phyloP scores from a whole-genome alignment of 2,888 invertebrate species.

The Panzeria rudis region DNA sequence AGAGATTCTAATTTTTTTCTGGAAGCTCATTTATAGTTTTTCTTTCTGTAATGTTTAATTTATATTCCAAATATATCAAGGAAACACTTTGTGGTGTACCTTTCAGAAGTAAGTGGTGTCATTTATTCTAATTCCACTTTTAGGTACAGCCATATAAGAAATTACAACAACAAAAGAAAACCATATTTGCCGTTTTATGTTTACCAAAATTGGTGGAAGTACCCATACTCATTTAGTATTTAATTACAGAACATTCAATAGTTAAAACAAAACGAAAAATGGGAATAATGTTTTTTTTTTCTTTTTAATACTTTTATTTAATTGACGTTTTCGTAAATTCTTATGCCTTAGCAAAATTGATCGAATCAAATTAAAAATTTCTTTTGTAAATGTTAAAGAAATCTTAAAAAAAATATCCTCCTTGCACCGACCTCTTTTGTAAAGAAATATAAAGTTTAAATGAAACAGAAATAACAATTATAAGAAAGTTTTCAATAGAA shows the following conservation, averaged over 20 bases:
- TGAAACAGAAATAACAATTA: neutral
- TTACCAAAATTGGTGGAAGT: neutral
- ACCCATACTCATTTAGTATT: neutral
- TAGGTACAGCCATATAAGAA: no score
- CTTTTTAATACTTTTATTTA: conserved; percentile 20
- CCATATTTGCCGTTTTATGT: neutral
- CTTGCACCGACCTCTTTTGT: neutral
- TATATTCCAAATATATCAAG: no score
- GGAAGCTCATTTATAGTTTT: no score
- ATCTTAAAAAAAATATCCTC: neutral
- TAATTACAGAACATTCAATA: conserved; percentile 23
- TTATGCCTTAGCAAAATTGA: neutral
- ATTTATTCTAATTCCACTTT: no score
- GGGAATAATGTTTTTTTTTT: conserved; percentile 8
- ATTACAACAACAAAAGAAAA: no score
- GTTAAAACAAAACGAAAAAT: neutral
- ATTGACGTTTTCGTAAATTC: conserved; percentile 41
- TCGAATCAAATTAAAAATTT: conserved; percentile 1
- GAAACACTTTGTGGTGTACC: no score
- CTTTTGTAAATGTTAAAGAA: conserved; percentile 3
- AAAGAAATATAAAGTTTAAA: neutral
- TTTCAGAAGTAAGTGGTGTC: no score
- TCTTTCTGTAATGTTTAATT: no score
- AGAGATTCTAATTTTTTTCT: no score
- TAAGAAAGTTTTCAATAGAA: no score